These are phyloP conservation scores for Eurytemora carolleeae DNA, from an alignment of 1,140 invertebrate species.

Conservation along the genomic window DNA sequence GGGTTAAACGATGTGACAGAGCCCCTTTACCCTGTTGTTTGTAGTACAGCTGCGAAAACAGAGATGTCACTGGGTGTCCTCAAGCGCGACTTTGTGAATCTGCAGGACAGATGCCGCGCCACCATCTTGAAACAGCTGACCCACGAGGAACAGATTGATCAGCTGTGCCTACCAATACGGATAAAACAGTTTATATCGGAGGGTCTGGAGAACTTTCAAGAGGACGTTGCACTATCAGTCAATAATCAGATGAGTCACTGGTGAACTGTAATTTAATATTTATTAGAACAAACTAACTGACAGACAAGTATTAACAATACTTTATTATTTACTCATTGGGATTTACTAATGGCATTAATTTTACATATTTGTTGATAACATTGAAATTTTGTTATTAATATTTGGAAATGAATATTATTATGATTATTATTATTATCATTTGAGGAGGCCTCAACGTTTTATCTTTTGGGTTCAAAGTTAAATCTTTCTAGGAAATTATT, in stretches of 20 bases:
- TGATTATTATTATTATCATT: no score
- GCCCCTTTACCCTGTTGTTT: slow-evolving; percentile 44
- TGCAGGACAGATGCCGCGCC: slow-evolving; percentile 35
- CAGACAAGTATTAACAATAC: no score
- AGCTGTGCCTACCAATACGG: background rate
- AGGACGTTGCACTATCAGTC: background rate
- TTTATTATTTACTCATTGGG: no score
- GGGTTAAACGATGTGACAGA: slow-evolving; percentile 29
- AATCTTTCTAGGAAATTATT: no score
- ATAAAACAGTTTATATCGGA: slow-evolving; percentile 11
- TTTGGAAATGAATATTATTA: no score
- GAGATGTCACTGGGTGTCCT: slow-evolving; percentile 40
- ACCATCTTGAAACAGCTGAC: slow-evolving; percentile 3
- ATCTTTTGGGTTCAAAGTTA: no score
- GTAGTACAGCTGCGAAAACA: slow-evolving; percentile 51
- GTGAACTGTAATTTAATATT: no score
- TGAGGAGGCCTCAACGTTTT: no score
- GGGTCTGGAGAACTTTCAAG: slow-evolving; percentile 5
- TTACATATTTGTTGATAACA: no score
- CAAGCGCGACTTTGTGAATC: slow-evolving; percentile 38
- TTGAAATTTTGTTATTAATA: no score
- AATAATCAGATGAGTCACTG: slow-evolving; percentile 3
- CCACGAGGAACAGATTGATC: slow-evolving; percentile 1
- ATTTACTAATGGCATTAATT: no score
- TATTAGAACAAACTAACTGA: no score